Evolutionary conservation across 2,113 vertebrate genomes (phyloP).

Genomic region (Empidonax traillii): DNA sequence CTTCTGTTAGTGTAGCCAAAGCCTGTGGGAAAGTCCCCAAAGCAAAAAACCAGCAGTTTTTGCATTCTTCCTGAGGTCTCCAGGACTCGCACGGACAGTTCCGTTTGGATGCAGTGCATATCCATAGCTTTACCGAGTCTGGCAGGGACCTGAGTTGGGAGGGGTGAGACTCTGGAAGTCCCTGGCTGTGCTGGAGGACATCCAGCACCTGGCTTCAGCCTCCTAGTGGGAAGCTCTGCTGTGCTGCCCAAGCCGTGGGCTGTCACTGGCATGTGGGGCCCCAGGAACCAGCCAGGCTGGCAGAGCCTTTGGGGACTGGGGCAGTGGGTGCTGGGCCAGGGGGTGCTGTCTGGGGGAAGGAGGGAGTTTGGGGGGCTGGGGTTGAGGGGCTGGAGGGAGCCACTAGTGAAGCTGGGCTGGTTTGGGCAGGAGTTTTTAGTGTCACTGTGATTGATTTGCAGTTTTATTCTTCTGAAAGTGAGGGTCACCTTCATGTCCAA

Average conservation of each 20-base stretch:
- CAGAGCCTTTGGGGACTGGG: background rate
- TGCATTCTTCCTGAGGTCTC: background rate
- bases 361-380: background rate
- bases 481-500: rapidly evolving
- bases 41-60: background rate
- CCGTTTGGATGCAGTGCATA: rapidly evolving
- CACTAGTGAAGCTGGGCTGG: background rate
- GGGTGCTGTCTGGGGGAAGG: background rate
- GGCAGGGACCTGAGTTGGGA: background rate
- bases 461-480: background rate
- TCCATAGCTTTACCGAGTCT: background rate
- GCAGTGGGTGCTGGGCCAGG: too few relatives aligned
- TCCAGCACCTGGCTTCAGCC: background rate
- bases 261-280: rapidly evolving
- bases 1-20: background rate
- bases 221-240: background rate
- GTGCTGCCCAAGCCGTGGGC: rapidly evolving
- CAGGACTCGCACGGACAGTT: rapidly evolving
- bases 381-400: background rate
- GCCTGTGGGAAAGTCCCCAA: background rate
- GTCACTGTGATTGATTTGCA: rapidly evolving
- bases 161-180: rapidly evolving
- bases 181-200: background rate
- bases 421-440: background rate
- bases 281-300: background rate